Conservation (phyloP, 2,113 vertebrate genomes). For the Gymnorhina tibicen region DNA sequence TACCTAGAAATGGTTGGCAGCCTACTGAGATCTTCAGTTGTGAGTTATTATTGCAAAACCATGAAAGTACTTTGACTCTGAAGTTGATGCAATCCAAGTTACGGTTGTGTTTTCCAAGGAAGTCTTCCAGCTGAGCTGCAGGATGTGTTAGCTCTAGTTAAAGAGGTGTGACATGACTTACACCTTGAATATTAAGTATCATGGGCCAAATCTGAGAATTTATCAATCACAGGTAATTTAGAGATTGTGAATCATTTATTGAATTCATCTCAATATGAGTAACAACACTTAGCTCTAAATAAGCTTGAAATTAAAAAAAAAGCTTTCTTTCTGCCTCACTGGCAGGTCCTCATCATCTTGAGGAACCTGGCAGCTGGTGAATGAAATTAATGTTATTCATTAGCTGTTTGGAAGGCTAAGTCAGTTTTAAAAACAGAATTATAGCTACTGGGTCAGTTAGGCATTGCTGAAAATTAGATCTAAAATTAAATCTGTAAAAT, state of each 20-base stretch:
- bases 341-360: neutral
- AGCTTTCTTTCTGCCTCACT: neutral
- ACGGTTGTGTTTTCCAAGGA: neutral
- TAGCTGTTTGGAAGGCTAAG: neutral
- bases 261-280: neutral
- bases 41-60: neutral
- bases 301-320: neutral
- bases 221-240: neutral
- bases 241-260: neutral
- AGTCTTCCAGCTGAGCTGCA: neutral
- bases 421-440: neutral
- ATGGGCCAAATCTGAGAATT: neutral
- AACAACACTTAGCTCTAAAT: neutral
- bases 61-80: neutral
- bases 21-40: neutral
- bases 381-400: neutral
- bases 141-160: neutral
- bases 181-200: neutral
- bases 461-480: neutral
- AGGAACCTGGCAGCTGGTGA: neutral
- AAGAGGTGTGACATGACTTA: neutral
- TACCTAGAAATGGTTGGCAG: neutral
- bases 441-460: neutral
- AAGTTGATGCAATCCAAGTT: neutral
- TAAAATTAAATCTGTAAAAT: conserved; percentile 18